phyloP scores from a whole-genome alignment of 2,888 invertebrate genomes.

The Nomada goodeniana region DNA sequence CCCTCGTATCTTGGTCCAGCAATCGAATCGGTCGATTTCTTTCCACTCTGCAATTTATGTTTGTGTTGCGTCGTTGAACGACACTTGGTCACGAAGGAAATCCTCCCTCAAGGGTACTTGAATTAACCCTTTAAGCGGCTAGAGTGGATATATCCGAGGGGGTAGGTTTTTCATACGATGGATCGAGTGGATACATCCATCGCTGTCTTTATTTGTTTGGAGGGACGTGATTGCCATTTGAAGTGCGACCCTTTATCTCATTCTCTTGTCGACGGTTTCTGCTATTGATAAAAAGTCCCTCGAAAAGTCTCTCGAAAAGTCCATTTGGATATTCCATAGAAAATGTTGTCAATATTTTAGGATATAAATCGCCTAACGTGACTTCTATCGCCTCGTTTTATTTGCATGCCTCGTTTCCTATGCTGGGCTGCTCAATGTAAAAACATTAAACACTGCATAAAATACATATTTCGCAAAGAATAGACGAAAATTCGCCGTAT shows the following conservation, averaged over 20 bases:
- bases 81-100: conserved; percentile 41
- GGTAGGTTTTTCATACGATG: conserved; percentile 29
- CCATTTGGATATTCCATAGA: no score
- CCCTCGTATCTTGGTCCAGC: neutral
- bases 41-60: conserved; percentile 28
- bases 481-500: no score
- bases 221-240: conserved; percentile 26
- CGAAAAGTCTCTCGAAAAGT: neutral
- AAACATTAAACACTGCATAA: no score
- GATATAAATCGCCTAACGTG: no score
- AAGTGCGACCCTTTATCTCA: conserved; percentile 8
- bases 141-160: conserved; percentile 34
- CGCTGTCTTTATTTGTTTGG: conserved; percentile 27
- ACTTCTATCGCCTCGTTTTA: no score
- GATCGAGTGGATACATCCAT: conserved; percentile 40
- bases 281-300: neutral
- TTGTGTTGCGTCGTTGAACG: conserved; percentile 40
- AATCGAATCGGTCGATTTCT: conserved; percentile 18
- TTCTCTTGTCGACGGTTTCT: neutral
- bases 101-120: conserved; percentile 36
- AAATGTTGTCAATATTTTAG: no score
- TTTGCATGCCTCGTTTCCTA: no score
- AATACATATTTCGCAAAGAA: no score
- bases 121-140: conserved; percentile 46
- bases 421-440: no score